phyloP scores from a whole-genome alignment of 2,888 invertebrate species.

The Campoletis raptor region DNA sequence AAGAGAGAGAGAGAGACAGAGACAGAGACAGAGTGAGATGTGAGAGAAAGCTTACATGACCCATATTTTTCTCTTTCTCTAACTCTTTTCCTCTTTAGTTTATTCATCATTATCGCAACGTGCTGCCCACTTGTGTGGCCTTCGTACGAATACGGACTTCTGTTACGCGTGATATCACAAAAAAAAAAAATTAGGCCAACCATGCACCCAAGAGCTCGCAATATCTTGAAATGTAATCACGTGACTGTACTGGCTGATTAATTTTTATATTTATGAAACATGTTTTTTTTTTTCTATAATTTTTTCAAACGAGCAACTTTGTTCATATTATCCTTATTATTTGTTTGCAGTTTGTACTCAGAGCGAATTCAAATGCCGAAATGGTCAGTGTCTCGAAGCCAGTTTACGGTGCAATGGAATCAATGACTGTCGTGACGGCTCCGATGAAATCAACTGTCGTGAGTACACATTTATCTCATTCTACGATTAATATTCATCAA shows the following conservation, averaged over 20 bases:
- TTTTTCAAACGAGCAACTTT: background rate
- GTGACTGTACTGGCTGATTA: background rate
- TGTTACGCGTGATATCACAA: slow-evolving; percentile 40
- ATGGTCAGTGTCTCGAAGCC: slow-evolving; percentile 87
- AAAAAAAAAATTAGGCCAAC: slow-evolving; percentile 42
- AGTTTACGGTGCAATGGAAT: slow-evolving; percentile 86
- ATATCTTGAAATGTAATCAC: slow-evolving; percentile 3
- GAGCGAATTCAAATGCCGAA: slow-evolving; percentile 88
- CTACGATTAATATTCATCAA: slow-evolving; percentile 17
- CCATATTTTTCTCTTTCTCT: slow-evolving; percentile 39
- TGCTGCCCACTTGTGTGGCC: slow-evolving; percentile 19
- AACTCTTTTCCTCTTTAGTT: slow-evolving; percentile 30
- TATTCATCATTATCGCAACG: slow-evolving; percentile 48
- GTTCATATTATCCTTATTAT: background rate
- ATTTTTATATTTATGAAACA: slow-evolving; percentile 2
- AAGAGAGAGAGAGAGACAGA: background rate
- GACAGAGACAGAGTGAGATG: background rate
- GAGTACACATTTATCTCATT: slow-evolving; percentile 72
- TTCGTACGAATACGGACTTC: slow-evolving; percentile 46
- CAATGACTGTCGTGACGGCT: slow-evolving; percentile 87
- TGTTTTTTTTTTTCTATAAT: background rate
- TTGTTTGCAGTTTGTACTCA: slow-evolving; percentile 85
- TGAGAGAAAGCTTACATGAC: slow-evolving; percentile 35
- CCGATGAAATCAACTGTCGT: slow-evolving; percentile 89
- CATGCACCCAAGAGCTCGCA: slow-evolving; percentile 15